Conservation (phyloP, 2,797 vertebrate genomes). For the Mallotus villosus region DNA sequence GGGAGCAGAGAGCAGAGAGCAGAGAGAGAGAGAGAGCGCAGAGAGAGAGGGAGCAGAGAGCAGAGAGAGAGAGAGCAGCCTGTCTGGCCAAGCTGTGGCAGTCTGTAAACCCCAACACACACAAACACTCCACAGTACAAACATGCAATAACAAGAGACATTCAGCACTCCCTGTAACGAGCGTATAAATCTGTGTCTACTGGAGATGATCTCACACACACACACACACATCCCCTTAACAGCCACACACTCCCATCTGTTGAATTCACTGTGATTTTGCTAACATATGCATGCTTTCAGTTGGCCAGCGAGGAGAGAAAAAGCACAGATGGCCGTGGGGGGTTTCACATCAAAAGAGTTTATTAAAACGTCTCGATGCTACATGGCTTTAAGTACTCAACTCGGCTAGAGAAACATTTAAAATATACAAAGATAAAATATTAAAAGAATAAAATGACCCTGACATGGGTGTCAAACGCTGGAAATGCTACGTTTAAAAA, state of each 20-base stretch:
- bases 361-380: conserved; percentile 46
- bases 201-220: conserved; percentile 35
- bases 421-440: not conserved
- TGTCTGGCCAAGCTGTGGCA: conserved; percentile 70
- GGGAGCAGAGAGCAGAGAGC: not conserved
- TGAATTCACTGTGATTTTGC: not conserved
- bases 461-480: not conserved
- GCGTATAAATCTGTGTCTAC: conserved; percentile 54
- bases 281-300: no score
- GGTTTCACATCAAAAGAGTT: conserved; percentile 47
- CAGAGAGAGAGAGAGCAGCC: conserved; percentile 21
- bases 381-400: not conserved
- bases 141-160: conserved; percentile 51
- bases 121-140: conserved; percentile 56
- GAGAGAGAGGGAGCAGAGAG: no score
- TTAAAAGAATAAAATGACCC: conserved; percentile 10
- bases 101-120: conserved; percentile 51
- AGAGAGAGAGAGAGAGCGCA: no score
- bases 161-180: conserved; percentile 56
- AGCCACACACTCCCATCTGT: conserved; percentile 22
- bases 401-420: not conserved
- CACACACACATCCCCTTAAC: not conserved
- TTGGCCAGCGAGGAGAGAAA: conserved; percentile 1
- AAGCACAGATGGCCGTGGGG: not conserved
- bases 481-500: not conserved